phyloP scores from a whole-genome alignment of 2,888 invertebrate genomes.

The Diarsia rubi region DNA sequence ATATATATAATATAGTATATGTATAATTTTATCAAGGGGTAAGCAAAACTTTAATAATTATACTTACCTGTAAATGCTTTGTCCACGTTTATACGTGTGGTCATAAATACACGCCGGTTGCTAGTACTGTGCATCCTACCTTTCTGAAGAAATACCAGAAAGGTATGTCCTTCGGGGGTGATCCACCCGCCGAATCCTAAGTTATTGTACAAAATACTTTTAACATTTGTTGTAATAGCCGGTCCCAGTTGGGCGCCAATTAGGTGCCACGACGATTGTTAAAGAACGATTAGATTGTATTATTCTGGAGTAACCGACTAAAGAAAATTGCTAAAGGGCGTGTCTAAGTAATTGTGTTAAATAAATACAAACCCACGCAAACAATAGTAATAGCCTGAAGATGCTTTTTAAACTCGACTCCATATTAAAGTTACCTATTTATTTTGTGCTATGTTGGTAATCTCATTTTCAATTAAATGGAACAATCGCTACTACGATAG shows the following conservation, averaged over 20 bases:
- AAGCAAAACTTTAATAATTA: background rate
- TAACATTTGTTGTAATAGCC: constrained; percentile 53
- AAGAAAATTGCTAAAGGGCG: constrained; percentile 30
- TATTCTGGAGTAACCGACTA: constrained; percentile 25
- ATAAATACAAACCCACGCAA: constrained; percentile 12
- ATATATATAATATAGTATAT: background rate
- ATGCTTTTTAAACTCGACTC: constrained; percentile 1
- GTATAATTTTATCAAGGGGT: background rate
- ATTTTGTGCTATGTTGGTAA: background rate
- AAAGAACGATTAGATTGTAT: constrained; percentile 52
- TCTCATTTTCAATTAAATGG: background rate
- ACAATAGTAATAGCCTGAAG: background rate
- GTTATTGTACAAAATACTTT: constrained; percentile 47
- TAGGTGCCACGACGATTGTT: constrained; percentile 55
- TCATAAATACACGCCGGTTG: background rate
- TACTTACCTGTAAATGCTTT: background rate
- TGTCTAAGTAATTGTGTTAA: constrained; percentile 36
- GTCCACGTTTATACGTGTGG: background rate
- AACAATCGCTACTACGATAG: background rate
- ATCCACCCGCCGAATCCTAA: constrained; percentile 1
- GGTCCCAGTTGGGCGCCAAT: constrained; percentile 75
- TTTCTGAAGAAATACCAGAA: background rate
- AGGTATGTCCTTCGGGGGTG: background rate
- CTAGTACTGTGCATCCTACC: background rate
- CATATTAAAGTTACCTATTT: background rate